These are phyloP conservation scores for Loriculus beryllinus DNA, from an alignment of 2,797 vertebrate species.

Conservation along the genomic window DNA sequence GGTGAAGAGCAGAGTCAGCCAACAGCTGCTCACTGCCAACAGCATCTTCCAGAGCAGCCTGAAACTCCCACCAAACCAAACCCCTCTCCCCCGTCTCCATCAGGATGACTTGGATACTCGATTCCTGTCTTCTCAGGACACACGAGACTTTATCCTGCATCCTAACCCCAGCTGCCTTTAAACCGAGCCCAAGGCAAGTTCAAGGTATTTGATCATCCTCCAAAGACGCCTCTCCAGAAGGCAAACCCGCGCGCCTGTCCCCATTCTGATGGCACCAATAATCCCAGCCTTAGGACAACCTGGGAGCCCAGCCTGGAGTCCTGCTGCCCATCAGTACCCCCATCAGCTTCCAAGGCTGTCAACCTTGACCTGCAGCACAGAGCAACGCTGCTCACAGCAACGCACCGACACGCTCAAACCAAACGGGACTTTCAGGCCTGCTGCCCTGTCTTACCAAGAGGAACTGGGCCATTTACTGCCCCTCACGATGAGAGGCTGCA, in stretches of 20 bases:
- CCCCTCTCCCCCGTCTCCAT: not conserved
- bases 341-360: not conserved
- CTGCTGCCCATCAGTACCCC: too few species aligned
- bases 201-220: not conserved
- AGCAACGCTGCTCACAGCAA: not conserved
- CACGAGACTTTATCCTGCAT: not conserved
- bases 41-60: not conserved
- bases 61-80: not conserved
- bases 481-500: not conserved
- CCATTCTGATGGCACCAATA: not conserved
- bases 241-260: accelerated
- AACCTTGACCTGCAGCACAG: not conserved
- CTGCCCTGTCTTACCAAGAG: not conserved
- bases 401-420: not conserved
- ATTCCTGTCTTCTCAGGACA: accelerated
- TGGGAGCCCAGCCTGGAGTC: not conserved
- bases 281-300: not conserved
- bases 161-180: not conserved
- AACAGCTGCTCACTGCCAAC: not conserved
- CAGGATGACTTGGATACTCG: too few species aligned
- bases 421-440: not conserved
- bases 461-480: not conserved
- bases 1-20: accelerated
- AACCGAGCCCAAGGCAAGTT: not conserved
- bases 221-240: not conserved